Percentiles rank a stretch among this genome's conserved stretches.
Evolutionary conservation across 2,888 invertebrate genomes (phyloP).

Genomic region (Drosophila fungiperda): DNA sequence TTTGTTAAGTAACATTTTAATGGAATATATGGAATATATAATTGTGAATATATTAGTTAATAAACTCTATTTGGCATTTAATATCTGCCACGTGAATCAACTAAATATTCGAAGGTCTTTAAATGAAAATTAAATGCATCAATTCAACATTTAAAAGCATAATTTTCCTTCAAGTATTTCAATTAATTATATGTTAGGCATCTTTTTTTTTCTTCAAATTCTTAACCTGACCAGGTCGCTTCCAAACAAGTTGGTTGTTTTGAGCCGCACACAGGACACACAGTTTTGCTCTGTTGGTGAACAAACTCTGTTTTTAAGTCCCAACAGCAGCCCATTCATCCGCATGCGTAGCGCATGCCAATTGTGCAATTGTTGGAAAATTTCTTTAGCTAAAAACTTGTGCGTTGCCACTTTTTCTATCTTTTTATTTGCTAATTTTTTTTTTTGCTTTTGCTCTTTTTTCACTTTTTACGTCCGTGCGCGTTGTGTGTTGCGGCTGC

Average conservation of each 20-base stretch:
- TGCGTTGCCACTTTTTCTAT: constrained; percentile 61
- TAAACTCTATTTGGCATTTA: neutral
- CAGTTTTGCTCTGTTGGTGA: constrained; percentile 42
- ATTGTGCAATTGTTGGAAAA: constrained; percentile 79
- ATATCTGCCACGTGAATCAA: neutral
- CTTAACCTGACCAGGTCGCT: neutral
- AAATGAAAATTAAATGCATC: neutral
- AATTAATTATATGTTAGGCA: neutral
- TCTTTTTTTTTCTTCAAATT: constrained; percentile 12
- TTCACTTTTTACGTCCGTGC: constrained; percentile 35
- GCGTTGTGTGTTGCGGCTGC: constrained; percentile 6
- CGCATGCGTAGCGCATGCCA: constrained; percentile 75
- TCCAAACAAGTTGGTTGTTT: neutral
- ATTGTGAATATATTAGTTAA: too few relatives aligned
- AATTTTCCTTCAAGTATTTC: neutral
- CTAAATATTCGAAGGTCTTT: neutral
- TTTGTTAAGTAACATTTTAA: neutral
- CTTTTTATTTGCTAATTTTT: constrained; percentile 19
- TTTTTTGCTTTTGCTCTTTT: constrained; percentile 17
- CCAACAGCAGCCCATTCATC: constrained; percentile 57
- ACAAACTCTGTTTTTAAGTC: constrained; percentile 43
- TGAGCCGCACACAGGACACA: constrained; percentile 2
- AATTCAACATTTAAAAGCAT: neutral
- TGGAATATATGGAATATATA: too few relatives aligned
- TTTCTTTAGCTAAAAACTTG: constrained; percentile 69